Evolutionary conservation across 1,140 invertebrate genomes (phyloP), one percentile per base, ranked within the genome.

Genomic region (Orchesella cincta): DNA sequence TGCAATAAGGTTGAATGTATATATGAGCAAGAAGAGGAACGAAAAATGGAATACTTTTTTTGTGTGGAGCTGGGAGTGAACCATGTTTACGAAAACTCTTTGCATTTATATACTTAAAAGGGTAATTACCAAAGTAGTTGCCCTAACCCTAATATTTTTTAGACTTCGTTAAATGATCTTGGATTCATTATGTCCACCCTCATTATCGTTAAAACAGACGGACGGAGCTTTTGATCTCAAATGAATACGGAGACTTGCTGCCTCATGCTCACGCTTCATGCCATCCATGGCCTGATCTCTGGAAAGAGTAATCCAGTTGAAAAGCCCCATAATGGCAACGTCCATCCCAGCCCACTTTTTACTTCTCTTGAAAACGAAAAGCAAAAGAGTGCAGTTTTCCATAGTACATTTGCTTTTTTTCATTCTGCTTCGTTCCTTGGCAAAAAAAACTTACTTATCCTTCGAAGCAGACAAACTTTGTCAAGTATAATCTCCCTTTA

Each of bases 151-250:
- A 18, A 3, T 18, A 14, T 18, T 26, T 57, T 18, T 18, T 57
- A 23, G 3, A 14, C 23, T 57, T 57, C 23, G 23, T 23, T 57
- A n/a, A 3, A 57, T 14, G 23, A 57, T 18, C 23, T 26, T 57
- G 52, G 23, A 57, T 57, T 57, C 52, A n/a, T 57, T 57, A 57
- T 20, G 52, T 26, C 52, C 52, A 26, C 23, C 23, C 52, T 57
- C 52, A 57, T 57, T 57, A 57, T 57, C 52, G 52, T 57, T 57
- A 57, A 23, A 57, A 23, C 23, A 26, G 12, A 46, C n/a, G n/a
- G 39, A 46, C 39, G 18, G 18, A 18, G 18, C 39, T 46, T 46
- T 46, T 46, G n/a, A 46, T 46, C 5, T 46, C 5, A 46, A 46
- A 46, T 46, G 18, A 46, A 5, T 46, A 46, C 39, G 5, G 18